Evolutionary conservation across 2,888 invertebrate genomes (phyloP).

Genomic region (Tenodera sinensis): DNA sequence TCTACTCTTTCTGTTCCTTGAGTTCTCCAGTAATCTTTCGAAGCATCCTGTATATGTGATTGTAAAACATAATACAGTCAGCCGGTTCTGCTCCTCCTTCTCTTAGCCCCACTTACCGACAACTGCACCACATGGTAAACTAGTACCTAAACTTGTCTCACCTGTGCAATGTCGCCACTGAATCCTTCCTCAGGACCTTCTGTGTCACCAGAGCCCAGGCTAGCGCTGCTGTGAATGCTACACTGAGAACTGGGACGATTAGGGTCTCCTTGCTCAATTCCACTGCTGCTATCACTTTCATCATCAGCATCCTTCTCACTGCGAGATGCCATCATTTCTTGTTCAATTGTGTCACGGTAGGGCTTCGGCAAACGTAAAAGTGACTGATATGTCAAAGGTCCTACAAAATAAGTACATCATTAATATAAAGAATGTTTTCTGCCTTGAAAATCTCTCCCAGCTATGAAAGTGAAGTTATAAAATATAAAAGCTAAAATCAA

Average conservation of each 20-base stretch:
- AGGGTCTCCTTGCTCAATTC: constrained; percentile 41
- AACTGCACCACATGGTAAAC: no score
- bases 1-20: no score
- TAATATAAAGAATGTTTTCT: background rate
- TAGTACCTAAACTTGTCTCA: background rate
- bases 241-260: constrained; percentile 18
- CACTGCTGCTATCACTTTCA: constrained; percentile 51
- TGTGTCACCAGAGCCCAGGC: constrained; percentile 53
- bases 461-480: background rate
- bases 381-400: constrained; percentile 78
- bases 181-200: constrained; percentile 67
- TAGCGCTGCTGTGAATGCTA: constrained; percentile 29
- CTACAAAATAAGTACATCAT: constrained; percentile 30
- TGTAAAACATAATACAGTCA: no score
- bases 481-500: background rate
- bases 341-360: constrained; percentile 55
- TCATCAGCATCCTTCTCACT: constrained; percentile 67
- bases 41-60: no score
- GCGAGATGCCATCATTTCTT: constrained; percentile 38
- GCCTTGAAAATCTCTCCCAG: background rate
- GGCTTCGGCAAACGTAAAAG: constrained; percentile 78
- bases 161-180: constrained; percentile 25
- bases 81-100: no score
- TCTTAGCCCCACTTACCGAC: no score
- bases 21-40: no score